Base-by-base conservation (phyloP, 2,797 vertebrate genomes). In the Benthosema pterotum region DNA sequence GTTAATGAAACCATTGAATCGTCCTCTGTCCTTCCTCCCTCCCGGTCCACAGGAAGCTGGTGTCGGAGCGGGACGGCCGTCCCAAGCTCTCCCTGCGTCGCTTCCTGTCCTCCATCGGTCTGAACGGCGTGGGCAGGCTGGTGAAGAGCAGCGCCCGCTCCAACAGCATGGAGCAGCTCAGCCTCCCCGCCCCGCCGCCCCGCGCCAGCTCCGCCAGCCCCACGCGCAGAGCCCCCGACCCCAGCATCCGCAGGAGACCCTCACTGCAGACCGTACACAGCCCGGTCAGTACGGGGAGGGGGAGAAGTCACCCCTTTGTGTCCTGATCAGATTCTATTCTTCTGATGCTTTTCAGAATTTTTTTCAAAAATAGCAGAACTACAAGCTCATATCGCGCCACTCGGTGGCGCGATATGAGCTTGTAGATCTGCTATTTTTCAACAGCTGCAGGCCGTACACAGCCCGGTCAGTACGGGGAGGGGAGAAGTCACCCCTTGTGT, bases 151-250 rank as follows among this genome's bases (percentile, higher is more conserved):
- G 91, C 18, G 72, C 79, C 6, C 91, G 92, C 32, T 94, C 92
- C 67, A 94, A 88, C 75, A 93, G 93, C 80, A 93, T 94, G 92
- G 93, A 94, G 12, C 92, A 94, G 51, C 91, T 94, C 65, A 93
- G 88, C 22, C 55, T 88, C 13, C 71, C 89, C 18, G 15, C 76
- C 0, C 17, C 58, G 1, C 45, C 83, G 1, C 45, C 83, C 14
- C 79, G 84, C 38, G 58, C 63, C 67, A 75, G 71, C 65, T 80
- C 87, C 2, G 52, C 87, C 1, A 92, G 91, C 72, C 88, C 89
- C 15, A 90, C 89, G 1, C 85, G 87, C 63, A 86, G 86, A 75
- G 80, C 78, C 1, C 81, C 78, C 1, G 82, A 82, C 57, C 73
- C 84, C 0, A 4, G 71, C 59, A 82, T 67, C 38, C 82, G 82